A percentile compares a stretch with the other conserved stretches of the same genome.
phyloP scores from a whole-genome alignment of 2,113 vertebrate species.

The Mormoops blainvillei region DNA sequence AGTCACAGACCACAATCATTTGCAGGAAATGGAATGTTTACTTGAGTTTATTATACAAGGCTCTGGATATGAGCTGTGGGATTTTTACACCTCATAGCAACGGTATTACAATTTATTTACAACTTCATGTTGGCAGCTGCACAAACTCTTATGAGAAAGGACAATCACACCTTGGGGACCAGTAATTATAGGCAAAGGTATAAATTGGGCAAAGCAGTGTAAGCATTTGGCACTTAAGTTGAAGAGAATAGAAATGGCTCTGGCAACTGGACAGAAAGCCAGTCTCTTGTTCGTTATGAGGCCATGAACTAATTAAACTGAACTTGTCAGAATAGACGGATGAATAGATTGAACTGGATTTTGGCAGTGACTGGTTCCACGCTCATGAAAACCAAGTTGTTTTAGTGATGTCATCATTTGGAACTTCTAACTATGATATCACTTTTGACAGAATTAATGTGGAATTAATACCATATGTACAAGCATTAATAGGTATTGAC shows the following conservation, averaged over 20 bases:
- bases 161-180: constrained; percentile 89
- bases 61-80: constrained; percentile 88
- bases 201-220: constrained; percentile 85
- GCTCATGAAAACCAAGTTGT: constrained; percentile 83
- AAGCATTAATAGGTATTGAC: constrained; percentile 83
- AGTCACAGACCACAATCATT: constrained; percentile 89
- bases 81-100: constrained; percentile 91
- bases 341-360: constrained; percentile 80
- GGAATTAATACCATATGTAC: constrained; percentile 87
- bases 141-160: constrained; percentile 92
- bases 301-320: constrained; percentile 85
- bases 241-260: constrained; percentile 84
- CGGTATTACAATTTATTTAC: constrained; percentile 97
- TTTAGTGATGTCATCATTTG: constrained; percentile 88
- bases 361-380: constrained; percentile 77
- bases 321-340: constrained; percentile 81
- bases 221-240: constrained; percentile 82
- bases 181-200: constrained; percentile 90
- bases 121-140: constrained; percentile 92
- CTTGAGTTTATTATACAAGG: constrained; percentile 91
- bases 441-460: constrained; percentile 86
- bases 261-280: constrained; percentile 82
- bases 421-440: constrained; percentile 83
- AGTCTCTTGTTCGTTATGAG: constrained; percentile 80
- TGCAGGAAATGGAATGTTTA: constrained; percentile 96